Base-by-base conservation (phyloP, 1,140 invertebrate genomes). In the Drosophila sulfurigaster region DNA sequence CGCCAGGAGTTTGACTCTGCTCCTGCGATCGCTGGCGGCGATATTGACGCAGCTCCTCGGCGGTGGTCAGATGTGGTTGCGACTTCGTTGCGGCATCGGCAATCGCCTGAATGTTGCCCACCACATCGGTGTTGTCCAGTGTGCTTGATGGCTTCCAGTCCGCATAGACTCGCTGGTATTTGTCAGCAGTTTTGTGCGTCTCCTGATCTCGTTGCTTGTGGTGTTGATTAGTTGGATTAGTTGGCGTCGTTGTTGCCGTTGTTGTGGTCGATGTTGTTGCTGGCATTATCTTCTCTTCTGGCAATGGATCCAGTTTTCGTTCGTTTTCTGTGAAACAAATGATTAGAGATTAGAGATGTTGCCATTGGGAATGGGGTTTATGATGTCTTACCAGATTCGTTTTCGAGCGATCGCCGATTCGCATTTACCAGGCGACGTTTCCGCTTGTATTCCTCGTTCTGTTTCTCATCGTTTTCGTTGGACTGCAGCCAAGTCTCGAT, bases 401-500 rank as follows among this genome's bases (percentile, higher is more conserved):
- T 94, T 94, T 97, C 96, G 92, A 96, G 95, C 82, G 96, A 96
- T 74, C 96, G 94, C 83, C 96, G 92, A 92, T 96, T 96, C 69
- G 93, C 93, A 60, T 94, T 95, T 65, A 96, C 92, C 78, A 95
- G 94, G 73, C 95, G 93, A 82, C 95, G 94, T 78, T 94, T 94
- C 46, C 94, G 94, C 73, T 94, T 93, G 62, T 95, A 93, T 77
- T 96, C 95, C 65, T 95, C 95, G 64, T 94, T 95, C 59, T 95
- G 94, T 67, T 95, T 94, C 91, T 97, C 96, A 85, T 97, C 96
- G 83, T 96, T 96, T 91, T 97, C 97, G 93, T 97, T 97, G 65
- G 97, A 96, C 71, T 97, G 95, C 72, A 98, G 93, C 97, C 97
- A 98, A 11, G 96, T 96, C 93, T 98, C 96, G 77, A 98, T 98